phyloP scores from a whole-genome alignment of 2,113 vertebrate species.

The Neoarius graeffei region DNA sequence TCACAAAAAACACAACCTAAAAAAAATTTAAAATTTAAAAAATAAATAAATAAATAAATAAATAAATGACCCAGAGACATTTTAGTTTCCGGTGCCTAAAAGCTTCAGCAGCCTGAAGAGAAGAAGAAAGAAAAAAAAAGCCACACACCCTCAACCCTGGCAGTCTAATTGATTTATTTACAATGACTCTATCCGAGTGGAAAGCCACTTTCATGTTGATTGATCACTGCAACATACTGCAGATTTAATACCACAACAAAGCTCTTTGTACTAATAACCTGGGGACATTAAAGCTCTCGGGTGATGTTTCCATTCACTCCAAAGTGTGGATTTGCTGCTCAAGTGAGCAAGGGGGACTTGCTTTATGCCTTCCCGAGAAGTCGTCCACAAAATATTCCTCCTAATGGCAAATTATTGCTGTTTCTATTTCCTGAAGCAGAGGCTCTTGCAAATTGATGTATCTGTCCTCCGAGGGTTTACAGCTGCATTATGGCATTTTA shows the following conservation, averaged over 20 bases:
- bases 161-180: conserved; percentile 86
- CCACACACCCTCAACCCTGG: conserved; percentile 53
- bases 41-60: background rate
- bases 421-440: conserved; percentile 89
- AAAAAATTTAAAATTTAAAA: background rate
- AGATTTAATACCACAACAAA: conserved; percentile 89
- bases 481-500: conserved; percentile 99
- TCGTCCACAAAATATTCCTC: conserved; percentile 87
- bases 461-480: conserved; percentile 91
- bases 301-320: conserved; percentile 81
- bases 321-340: conserved; percentile 90
- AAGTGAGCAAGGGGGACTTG: conserved; percentile 84
- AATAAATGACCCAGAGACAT: background rate
- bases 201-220: conserved; percentile 85
- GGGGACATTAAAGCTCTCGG: conserved; percentile 83
- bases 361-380: conserved; percentile 85
- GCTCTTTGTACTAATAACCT: conserved; percentile 89
- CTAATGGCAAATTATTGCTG: conserved; percentile 91
- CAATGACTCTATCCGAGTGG: conserved; percentile 77
- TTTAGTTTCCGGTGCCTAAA: background rate
- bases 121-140: conserved; percentile 42
- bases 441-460: conserved; percentile 96
- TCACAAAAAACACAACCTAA: background rate
- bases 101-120: conserved; percentile 16
- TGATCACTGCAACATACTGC: conserved; percentile 84